Conservation (phyloP, 2,888 invertebrate species). For the Tachina fera region DNA sequence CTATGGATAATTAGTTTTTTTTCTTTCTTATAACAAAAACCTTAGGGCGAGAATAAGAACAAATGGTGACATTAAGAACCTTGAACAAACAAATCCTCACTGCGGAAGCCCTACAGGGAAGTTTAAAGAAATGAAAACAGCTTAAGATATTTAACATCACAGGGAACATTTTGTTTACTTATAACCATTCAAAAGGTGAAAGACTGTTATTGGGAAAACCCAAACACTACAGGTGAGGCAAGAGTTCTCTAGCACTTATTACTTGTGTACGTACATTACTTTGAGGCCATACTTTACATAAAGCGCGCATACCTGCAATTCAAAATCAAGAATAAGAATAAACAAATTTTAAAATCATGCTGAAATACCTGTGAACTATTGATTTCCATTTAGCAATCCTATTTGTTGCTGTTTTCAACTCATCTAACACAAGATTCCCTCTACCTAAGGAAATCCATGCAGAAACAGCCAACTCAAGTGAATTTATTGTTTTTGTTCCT, state of each 20-base stretch:
- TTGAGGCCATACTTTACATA: conserved; percentile 27
- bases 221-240: conserved; percentile 21
- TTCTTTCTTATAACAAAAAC: conserved; percentile 20
- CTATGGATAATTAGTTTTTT: conserved; percentile 60
- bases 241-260: conserved; percentile 24
- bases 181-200: background rate
- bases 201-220: conserved; percentile 46
- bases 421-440: background rate
- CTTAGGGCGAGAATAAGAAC: conserved; percentile 25
- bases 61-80: conserved; percentile 58
- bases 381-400: background rate
- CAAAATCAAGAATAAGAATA: conserved; percentile 9
- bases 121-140: conserved; percentile 4
- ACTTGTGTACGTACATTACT: conserved; percentile 22
- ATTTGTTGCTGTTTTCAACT: background rate
- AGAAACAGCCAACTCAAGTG: conserved; percentile 6
- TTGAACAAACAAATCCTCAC: conserved; percentile 54
- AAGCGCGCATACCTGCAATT: conserved; percentile 48
- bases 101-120: conserved; percentile 23
- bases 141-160: background rate
- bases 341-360: background rate
- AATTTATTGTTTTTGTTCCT: background rate
- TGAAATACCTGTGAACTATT: conserved; percentile 17
- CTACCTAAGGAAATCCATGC: conserved; percentile 10
- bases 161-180: background rate